Conservation (phyloP, 1,140 invertebrate genomes). For the Solenopsis fugax region DNA sequence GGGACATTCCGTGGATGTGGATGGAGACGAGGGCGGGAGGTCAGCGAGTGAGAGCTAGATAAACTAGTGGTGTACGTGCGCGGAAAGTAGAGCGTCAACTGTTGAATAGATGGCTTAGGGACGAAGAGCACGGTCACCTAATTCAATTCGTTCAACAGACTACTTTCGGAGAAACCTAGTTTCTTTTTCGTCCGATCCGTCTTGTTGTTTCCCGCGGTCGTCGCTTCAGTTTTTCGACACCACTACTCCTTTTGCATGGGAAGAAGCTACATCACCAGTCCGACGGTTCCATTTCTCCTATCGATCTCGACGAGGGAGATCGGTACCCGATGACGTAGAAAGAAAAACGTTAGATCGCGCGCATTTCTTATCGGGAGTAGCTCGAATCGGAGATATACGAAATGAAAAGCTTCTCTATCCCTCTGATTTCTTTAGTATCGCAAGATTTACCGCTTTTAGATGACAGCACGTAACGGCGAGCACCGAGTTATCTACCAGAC, state of each 20-base stretch:
- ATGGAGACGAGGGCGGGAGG: constrained; percentile 26
- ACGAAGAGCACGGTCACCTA: constrained; percentile 79
- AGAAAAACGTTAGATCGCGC: constrained; percentile 16
- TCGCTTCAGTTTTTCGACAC: constrained; percentile 12
- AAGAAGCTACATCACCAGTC: background rate
- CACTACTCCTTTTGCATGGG: background rate
- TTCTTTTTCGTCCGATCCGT: constrained; percentile 29
- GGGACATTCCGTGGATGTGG: background rate
- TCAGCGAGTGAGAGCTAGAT: constrained; percentile 53
- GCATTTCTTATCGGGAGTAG: constrained; percentile 35
- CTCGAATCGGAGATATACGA: background rate
- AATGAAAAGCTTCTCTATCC: constrained; percentile 30
- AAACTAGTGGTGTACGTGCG: constrained; percentile 77
- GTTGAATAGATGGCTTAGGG: constrained; percentile 80
- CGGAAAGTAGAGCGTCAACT: constrained; percentile 78
- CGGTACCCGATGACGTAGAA: constrained; percentile 7
- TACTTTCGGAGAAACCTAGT: constrained; percentile 66
- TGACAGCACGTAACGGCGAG: background rate
- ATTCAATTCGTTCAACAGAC: constrained; percentile 80
- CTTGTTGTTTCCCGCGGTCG: constrained; percentile 46
- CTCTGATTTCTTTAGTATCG: background rate
- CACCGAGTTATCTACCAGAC: constrained; percentile 8
- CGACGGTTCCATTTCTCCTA: constrained; percentile 5
- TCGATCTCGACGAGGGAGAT: constrained; percentile 7
- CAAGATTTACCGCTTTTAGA: background rate